Evolutionary conservation across 2,113 vertebrate species (phyloP).

Genomic region (Hypomesus transpacificus): DNA sequence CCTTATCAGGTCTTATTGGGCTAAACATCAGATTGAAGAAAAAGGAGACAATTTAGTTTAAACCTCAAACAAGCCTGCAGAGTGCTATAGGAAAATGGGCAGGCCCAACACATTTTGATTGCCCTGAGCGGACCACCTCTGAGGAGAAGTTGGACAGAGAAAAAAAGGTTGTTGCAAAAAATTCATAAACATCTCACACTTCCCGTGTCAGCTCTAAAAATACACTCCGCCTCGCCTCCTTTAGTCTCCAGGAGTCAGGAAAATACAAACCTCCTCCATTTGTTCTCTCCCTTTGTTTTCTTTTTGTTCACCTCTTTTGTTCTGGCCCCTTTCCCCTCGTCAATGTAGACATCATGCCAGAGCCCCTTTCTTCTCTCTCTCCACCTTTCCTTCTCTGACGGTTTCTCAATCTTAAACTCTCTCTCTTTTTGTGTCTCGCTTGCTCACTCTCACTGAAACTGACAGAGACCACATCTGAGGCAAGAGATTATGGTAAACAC

Average conservation of each 20-base stretch:
- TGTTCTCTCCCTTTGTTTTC: conserved; percentile 11
- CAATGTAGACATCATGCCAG: conserved; percentile 2
- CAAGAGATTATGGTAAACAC: conserved; percentile 41
- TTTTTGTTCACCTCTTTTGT: conserved; percentile 25
- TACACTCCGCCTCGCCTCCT: conserved; percentile 36
- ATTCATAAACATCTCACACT: conserved; percentile 59
- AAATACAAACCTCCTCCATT: conserved; percentile 44
- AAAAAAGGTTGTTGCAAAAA: conserved; percentile 34
- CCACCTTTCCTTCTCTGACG: background rate
- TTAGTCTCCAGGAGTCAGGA: conserved; percentile 57
- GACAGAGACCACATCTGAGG: conserved; percentile 5
- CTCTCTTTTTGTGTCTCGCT: background rate
- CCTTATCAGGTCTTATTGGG: background rate
- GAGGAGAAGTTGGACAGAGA: conserved; percentile 32
- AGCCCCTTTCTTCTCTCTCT: background rate
- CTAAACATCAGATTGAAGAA: no score
- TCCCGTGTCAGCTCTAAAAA: conserved; percentile 63
- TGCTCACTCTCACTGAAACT: background rate
- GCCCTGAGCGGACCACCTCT: conserved; percentile 18
- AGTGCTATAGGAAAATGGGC: no score
- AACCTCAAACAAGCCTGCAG: no score
- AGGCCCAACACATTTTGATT: background rate
- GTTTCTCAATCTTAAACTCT: background rate
- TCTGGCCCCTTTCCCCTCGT: conserved; percentile 33
- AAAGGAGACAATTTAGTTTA: no score